Evolutionary conservation across 2,113 vertebrate genomes (phyloP), one percentile per base, ranked within the genome.

Genomic region (Brachypodius melanocephalos): DNA sequence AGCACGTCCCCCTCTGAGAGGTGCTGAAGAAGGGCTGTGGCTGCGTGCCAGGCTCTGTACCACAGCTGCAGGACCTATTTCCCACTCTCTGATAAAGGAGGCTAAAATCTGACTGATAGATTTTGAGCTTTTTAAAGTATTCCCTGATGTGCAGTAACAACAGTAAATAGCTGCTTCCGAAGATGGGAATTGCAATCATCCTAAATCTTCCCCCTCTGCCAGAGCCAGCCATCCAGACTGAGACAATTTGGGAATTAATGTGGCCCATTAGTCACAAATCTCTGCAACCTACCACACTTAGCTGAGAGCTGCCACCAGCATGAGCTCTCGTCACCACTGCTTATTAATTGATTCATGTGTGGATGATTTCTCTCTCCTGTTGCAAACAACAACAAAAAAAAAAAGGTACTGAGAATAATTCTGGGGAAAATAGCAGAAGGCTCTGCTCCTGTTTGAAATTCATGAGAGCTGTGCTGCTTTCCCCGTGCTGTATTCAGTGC

Each of bases 231-330:
- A 65, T 36, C 49, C 7, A 0, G 68, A 26, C 76, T 59, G 73
- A 92, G 57, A 58, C 2, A 1, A 38, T 86, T 14, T 54, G 57
- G 79, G 51, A 88, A 51, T 85, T 46, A 36, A 63, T 31, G 67
- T 73, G 72, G 46, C n/a, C 90, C 68, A 81, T 97, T 71, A 81
- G 76, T 66, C 73, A 75, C 45, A 77, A 71, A 77, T 75, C 69
- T 28, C 25, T 0, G 0, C 0, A 12, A 68, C 58, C 36, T 42
- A 34, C 45, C 1, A 3, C 36, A 10, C 51, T 74, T 69, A 57
- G 40, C 36, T 21, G 66, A 51, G 32, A 72, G 54, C 66, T 57
- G 34, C 75, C 62, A 17, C 36, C 7, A 2, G 32, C 15, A 2
- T 0, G 0, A 68, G n/a, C 45, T 72, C 42, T 85, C 5, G 0